Evolutionary conservation across 2,113 vertebrate species (phyloP).

Genomic region (Piprites chloris): DNA sequence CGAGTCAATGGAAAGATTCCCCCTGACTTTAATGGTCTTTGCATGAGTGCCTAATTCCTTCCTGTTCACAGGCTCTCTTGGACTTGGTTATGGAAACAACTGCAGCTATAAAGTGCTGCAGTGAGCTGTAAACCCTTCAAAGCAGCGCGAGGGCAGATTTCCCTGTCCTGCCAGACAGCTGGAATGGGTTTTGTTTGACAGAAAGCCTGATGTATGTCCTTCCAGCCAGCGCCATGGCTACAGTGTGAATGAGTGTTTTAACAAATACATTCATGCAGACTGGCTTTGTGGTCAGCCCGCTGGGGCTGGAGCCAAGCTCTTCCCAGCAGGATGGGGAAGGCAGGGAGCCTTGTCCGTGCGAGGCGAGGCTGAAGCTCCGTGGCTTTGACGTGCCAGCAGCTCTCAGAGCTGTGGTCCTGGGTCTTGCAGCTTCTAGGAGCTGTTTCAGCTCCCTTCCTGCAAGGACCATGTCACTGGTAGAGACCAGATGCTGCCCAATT

Average conservation of each 20-base stretch:
- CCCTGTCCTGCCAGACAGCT: neutral
- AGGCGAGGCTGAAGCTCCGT: neutral
- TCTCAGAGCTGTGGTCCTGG: neutral
- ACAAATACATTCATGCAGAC: neutral
- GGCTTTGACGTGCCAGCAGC: neutral
- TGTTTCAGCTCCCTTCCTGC: neutral
- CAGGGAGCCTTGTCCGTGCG: neutral
- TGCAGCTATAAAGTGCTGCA: neutral
- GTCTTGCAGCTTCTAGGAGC: neutral
- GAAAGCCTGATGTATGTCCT: neutral
- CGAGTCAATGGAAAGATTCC: constrained; percentile 32
- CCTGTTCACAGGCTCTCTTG: constrained; percentile 21
- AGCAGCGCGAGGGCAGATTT: neutral
- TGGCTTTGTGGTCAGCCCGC: neutral
- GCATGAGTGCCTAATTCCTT: constrained; percentile 37
- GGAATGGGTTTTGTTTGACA: constrained; percentile 20
- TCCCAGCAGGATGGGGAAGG: neutral
- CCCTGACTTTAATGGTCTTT: constrained; percentile 26
- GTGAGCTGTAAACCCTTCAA: neutral
- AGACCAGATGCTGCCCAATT: neutral
- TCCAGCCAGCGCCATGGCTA: neutral
- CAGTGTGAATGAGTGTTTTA: constrained; percentile 17
- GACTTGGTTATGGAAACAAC: constrained; percentile 1
- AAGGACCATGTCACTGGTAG: rapidly evolving
- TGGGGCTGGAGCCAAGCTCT: neutral